phyloP scores from a whole-genome alignment of 2,113 vertebrate species.

The Carassius carassius region DNA sequence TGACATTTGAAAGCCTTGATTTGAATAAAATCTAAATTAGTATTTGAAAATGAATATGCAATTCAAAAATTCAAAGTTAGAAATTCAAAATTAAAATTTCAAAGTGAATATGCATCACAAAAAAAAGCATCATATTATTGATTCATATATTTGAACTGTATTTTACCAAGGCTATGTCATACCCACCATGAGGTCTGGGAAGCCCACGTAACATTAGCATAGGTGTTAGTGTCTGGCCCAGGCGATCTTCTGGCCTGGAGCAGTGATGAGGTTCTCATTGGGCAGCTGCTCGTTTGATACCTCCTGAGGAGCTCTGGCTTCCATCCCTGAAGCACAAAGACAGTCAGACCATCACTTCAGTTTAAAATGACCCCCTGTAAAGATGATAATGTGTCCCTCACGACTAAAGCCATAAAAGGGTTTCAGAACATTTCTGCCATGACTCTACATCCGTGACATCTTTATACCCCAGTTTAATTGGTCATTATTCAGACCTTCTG shows the following conservation, averaged over 20 bases:
- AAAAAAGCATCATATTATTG: not conserved
- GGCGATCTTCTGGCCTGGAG: conserved; percentile 89
- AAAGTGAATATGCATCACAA: not conserved
- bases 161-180: not conserved
- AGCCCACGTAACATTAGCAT: conserved; percentile 84
- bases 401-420: not conserved
- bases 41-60: too few species aligned
- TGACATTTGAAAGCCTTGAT: not conserved
- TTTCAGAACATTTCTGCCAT: conserved; percentile 5
- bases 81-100: too few species aligned
- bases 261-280: conserved; percentile 88
- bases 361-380: not conserved
- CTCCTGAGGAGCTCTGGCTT: conserved; percentile 74
- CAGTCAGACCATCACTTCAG: conserved; percentile 1
- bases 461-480: conserved; percentile 23
- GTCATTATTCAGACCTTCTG: conserved; percentile 34
- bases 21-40: not conserved
- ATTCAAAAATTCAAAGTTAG: too few species aligned
- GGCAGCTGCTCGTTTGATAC: conserved; percentile 87
- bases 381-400: not conserved
- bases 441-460: conserved; percentile 17
- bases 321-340: conserved; percentile 68
- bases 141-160: not conserved
- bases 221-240: conserved; percentile 87
- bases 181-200: conserved; percentile 94